Evolutionary conservation across 2,797 vertebrate genomes (phyloP).

Genomic region (Poeciliopsis gracilis): DNA sequence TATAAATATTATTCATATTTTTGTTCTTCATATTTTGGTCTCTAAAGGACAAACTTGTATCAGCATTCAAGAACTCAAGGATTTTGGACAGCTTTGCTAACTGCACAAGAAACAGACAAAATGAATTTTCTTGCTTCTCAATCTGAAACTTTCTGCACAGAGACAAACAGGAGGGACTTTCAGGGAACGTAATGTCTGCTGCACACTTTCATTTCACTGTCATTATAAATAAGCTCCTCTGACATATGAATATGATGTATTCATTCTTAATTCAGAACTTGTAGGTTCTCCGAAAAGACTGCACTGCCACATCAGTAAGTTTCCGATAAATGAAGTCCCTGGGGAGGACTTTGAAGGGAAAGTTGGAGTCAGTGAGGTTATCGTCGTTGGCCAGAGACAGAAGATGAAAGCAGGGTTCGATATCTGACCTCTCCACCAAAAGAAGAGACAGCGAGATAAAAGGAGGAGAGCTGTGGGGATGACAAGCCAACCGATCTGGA

Average conservation of each 20-base stretch:
- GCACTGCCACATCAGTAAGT: not conserved
- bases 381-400: not conserved
- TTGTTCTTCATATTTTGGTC: not conserved
- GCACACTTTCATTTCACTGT: conserved; percentile 7
- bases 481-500: not conserved
- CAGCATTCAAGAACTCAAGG: not conserved
- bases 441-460: conserved; percentile 16
- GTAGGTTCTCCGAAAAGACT: not conserved
- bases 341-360: conserved; percentile 10
- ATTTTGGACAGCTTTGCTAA: conserved; percentile 3
- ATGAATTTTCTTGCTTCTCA: conserved; percentile 28
- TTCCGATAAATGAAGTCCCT: conserved; percentile 14
- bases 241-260: not conserved
- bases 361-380: conserved; percentile 25
- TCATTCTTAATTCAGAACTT: not conserved
- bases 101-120: conserved; percentile 13
- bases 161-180: conserved; percentile 7
- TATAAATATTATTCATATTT: not conserved
- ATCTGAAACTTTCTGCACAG: not conserved
- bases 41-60: not conserved
- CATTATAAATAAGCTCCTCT: not conserved
- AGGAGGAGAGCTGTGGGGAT: conserved; percentile 3
- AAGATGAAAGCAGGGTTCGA: conserved; percentile 29
- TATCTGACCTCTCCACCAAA: conserved; percentile 20
- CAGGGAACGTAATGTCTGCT: not conserved